phyloP scores from a whole-genome alignment of 2,888 invertebrate species.

The Polydrusus cervinus region DNA sequence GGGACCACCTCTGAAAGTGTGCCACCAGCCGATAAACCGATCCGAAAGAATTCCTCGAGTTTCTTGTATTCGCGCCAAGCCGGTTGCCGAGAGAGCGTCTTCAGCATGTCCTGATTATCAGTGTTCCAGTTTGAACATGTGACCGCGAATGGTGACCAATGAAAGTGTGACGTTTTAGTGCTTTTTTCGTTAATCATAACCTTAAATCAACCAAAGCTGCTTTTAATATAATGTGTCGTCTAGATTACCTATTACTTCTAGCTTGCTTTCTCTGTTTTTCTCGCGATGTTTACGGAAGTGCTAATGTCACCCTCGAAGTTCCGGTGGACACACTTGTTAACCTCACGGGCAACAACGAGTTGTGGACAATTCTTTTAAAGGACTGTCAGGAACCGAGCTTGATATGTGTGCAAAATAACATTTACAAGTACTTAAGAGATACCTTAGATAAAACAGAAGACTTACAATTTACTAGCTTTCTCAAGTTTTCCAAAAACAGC shows the following conservation, averaged over 20 bases:
- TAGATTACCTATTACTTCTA: conserved; percentile 51
- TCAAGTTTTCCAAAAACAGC: conserved; percentile 69
- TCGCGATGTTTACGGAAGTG: conserved; percentile 54
- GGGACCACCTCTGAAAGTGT: conserved; percentile 63
- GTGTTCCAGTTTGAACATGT: conserved; percentile 63
- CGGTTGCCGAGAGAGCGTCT: conserved; percentile 64
- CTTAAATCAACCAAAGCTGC: conserved; percentile 40
- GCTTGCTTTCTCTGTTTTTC: conserved; percentile 28
- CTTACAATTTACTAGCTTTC: conserved; percentile 74
- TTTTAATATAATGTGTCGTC: conserved; percentile 50
- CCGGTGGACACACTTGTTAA: conserved; percentile 65
- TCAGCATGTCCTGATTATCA: conserved; percentile 66
- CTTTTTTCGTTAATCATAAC: conserved; percentile 35
- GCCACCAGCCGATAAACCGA: conserved; percentile 67
- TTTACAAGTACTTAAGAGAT: conserved; percentile 82
- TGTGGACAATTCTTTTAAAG: conserved; percentile 84
- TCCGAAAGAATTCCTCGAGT: conserved; percentile 61
- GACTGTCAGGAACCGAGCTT: conserved; percentile 81
- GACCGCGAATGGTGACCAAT: conserved; percentile 53
- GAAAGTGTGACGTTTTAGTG: conserved; percentile 59
- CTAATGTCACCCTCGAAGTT: conserved; percentile 66
- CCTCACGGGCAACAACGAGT: conserved; percentile 74
- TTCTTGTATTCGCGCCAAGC: conserved; percentile 65
- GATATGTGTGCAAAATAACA: conserved; percentile 85
- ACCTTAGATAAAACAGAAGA: conserved; percentile 74